Evolutionary conservation across 2,113 vertebrate species (phyloP).

Genomic region (Origma solitaria): DNA sequence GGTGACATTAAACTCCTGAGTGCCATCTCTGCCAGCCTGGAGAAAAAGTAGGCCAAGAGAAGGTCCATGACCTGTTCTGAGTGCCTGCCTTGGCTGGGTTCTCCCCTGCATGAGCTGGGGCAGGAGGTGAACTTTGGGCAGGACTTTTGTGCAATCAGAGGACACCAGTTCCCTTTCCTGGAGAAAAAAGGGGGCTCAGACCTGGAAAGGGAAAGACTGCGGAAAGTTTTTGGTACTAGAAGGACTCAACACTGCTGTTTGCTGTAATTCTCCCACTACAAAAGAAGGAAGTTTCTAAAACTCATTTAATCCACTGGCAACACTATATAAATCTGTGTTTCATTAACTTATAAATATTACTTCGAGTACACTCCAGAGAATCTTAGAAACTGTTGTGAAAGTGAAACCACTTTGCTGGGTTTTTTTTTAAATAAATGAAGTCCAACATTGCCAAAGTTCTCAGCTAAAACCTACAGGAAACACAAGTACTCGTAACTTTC

Average conservation of each 20-base stretch:
- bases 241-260: fast-evolving
- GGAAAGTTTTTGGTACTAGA: not conserved
- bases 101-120: not conserved
- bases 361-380: not conserved
- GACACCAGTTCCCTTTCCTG: not conserved
- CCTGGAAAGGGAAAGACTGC: not conserved
- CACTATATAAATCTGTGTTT: not conserved
- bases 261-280: not conserved
- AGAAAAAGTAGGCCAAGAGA: not conserved
- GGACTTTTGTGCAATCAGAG: not conserved
- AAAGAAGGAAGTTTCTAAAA: not conserved
- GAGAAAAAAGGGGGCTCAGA: not conserved
- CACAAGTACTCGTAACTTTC: not conserved
- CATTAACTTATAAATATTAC: not conserved
- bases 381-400: not conserved
- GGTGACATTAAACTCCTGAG: not conserved
- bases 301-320: not conserved
- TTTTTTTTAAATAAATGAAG: not conserved
- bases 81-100: not conserved
- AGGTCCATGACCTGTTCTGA: not conserved
- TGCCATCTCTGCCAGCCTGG: not conserved
- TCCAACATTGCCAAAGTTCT: not conserved
- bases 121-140: not conserved
- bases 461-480: not conserved
- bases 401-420: not conserved